Percentiles rank a stretch among this genome's conserved stretches.
phyloP scores from a whole-genome alignment of 2,113 vertebrate species.

The Nothoprocta perdicaria region DNA sequence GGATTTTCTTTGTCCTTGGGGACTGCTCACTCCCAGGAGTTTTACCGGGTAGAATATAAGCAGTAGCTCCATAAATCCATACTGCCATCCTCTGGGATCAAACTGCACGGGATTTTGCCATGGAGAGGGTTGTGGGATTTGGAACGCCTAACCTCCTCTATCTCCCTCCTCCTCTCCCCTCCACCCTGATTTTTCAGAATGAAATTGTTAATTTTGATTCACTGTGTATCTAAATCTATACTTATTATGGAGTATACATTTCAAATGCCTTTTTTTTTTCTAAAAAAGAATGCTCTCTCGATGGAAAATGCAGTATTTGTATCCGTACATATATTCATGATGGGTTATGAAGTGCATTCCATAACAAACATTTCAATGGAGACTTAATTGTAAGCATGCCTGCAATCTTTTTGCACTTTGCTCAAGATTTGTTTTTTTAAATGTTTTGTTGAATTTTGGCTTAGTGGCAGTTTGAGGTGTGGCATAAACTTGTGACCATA shows the following conservation, averaged over 20 bases:
- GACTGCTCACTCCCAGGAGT: background rate
- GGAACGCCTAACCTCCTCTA: background rate
- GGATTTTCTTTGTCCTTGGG: background rate
- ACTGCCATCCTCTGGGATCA: background rate
- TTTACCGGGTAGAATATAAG: background rate
- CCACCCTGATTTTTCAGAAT: too few species aligned
- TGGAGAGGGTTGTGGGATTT: background rate
- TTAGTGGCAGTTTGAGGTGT: too few species aligned
- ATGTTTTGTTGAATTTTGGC: too few species aligned
- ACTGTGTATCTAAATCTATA: background rate
- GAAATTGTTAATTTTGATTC: background rate
- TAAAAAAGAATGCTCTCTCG: background rate
- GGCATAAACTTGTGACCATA: too few species aligned
- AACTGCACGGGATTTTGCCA: background rate
- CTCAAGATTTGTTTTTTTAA: too few species aligned
- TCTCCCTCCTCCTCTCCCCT: rapidly evolving
- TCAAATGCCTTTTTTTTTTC: background rate
- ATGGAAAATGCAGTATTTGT: too few species aligned
- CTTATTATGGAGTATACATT: background rate
- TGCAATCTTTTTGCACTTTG: too few species aligned
- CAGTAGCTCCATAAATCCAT: background rate
- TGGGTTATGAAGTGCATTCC: too few species aligned
- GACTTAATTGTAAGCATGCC: too few species aligned
- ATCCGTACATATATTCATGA: too few species aligned
- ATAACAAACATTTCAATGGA: too few species aligned